phyloP scores from a whole-genome alignment of 1,140 invertebrate species.

The Drosophila lowei region DNA sequence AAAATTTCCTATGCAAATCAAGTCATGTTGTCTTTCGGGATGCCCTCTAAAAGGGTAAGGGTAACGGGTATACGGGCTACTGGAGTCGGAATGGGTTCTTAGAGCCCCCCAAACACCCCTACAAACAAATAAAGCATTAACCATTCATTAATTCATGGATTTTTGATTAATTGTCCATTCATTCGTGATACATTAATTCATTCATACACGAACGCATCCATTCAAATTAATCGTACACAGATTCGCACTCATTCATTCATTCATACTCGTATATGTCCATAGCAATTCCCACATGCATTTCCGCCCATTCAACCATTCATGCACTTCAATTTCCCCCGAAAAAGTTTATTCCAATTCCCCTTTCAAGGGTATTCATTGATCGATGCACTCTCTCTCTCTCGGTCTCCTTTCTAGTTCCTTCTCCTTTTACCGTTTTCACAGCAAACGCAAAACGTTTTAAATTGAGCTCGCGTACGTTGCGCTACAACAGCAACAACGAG shows the following conservation, averaged over 20 bases:
- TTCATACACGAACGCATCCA: constrained; percentile 12
- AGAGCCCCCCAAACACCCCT: too few relatives aligned
- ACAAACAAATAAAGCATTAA: neutral
- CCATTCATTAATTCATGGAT: neutral
- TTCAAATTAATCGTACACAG: too few relatives aligned
- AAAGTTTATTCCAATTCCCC: constrained; percentile 11
- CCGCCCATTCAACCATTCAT: constrained; percentile 19
- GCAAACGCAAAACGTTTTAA: constrained; percentile 70
- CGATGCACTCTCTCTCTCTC: constrained; percentile 42
- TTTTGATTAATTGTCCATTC: neutral
- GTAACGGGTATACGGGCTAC: constrained; percentile 4
- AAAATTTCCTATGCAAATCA: constrained; percentile 54
- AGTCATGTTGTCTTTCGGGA: constrained; percentile 19
- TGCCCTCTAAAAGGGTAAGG: neutral
- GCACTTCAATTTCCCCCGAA: constrained; percentile 11
- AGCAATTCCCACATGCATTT: constrained; percentile 5
- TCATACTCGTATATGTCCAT: neutral
- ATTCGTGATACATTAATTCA: constrained; percentile 8
- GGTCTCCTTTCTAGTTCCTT: constrained; percentile 23
- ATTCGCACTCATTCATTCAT: constrained; percentile 7
- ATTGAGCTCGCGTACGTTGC: constrained; percentile 65
- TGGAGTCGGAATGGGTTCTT: too few relatives aligned
- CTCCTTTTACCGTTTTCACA: constrained; percentile 31
- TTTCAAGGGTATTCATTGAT: constrained; percentile 54
- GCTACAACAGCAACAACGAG: constrained; percentile 31